A percentile compares a stretch with the other conserved stretches of the same genome.
Evolutionary conservation across 2,113 vertebrate species (phyloP).

Genomic region (Passer domesticus): DNA sequence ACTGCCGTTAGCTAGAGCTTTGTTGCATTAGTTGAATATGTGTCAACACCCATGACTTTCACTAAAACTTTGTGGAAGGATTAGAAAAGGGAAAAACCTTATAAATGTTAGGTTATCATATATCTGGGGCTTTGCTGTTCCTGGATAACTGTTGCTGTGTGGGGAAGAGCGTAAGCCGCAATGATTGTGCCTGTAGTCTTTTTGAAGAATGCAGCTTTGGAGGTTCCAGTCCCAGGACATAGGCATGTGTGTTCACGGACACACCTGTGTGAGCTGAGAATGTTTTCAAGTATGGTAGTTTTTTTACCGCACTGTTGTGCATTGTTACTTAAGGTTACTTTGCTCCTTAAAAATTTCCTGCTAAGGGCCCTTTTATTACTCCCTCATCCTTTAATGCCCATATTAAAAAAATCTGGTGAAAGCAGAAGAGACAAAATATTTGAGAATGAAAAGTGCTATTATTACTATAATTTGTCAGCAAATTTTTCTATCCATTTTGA

Average conservation of each 20-base stretch:
- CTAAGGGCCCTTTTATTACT: background rate
- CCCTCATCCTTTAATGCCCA: background rate
- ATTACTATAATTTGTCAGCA: background rate
- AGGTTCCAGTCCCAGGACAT: background rate
- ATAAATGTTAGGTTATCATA: background rate
- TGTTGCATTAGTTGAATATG: background rate
- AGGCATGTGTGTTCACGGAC: background rate
- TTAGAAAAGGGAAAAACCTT: background rate
- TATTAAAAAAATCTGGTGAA: background rate
- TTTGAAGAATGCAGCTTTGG: background rate
- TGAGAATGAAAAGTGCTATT: background rate
- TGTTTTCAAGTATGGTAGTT: background rate
- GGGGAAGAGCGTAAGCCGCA: background rate
- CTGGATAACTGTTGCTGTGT: background rate
- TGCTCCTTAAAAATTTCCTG: background rate
- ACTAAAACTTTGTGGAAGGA: background rate
- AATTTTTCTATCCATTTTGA: background rate
- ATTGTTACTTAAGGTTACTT: background rate
- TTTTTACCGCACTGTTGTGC: background rate
- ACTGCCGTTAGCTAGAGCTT: background rate
- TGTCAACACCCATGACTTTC: background rate
- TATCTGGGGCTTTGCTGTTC: background rate
- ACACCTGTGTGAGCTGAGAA: background rate
- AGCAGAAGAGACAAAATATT: background rate
- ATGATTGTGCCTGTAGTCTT: background rate